Evolutionary conservation across 1,140 invertebrate species (phyloP), one percentile per base, ranked within the genome.

Genomic region (Thaumatotibia leucotreta): DNA sequence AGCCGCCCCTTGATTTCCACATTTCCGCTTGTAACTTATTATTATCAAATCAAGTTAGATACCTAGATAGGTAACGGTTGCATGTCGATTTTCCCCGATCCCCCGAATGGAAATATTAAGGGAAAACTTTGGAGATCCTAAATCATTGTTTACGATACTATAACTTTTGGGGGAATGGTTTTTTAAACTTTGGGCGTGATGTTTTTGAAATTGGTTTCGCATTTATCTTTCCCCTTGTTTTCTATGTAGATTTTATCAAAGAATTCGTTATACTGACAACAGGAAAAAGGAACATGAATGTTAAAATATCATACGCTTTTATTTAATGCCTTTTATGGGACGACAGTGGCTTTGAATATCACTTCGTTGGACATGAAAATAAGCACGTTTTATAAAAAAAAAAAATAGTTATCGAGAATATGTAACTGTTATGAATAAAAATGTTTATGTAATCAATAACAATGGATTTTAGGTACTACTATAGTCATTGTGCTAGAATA

Each of bases 41-140:
- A 89, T 90, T 89, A 91, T 91, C 86, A 89, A 91, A 91, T 91
- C 85, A 89, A 83, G 74, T 75, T 80, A 84, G 84, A 89, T 88
- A 89, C 82, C 80, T 88, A 81, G 58, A 63, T 82, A 76, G 80
- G 86, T 86, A 88, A 79, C 73, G 65, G 74, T 78, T 74, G 75
- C 74, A 77, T 76, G 76, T 75, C 72, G 74, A 71, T 69, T 69
- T 45, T 9, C n/a, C 39, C 17, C 39, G 5, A 17, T 77, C 77
- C 79, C 84, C 74, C 72, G 66, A 86, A 88, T 87, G 83, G 84
- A 80, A 84, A 88, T 54, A 85, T 84, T 88, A 80, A 82, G 74
- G 74, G 74, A 68, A 45, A 74, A 73, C 72, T 79, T 45, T 82
- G 68, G 73, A 79, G 77, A 75, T 77, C 77, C 80, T 82, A 85